These are phyloP conservation scores for Rhyacichthys aspro DNA, from an alignment of 2,797 vertebrate species.

Conservation along the genomic window DNA sequence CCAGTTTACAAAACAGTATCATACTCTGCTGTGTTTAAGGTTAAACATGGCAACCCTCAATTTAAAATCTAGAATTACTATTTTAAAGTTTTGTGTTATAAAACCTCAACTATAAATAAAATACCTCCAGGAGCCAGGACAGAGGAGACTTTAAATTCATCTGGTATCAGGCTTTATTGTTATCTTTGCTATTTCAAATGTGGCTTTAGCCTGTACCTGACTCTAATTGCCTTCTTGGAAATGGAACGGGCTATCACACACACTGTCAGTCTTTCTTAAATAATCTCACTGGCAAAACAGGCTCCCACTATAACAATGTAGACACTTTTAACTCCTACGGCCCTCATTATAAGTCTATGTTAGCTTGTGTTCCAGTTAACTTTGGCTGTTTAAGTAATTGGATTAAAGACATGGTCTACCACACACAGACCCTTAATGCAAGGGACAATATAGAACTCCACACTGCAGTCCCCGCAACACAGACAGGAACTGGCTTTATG, in stretches of 20 bases:
- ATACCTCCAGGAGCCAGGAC: slow-evolving; percentile 16
- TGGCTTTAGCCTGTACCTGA: slow-evolving; percentile 27
- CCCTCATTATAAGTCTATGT: slow-evolving; percentile 37
- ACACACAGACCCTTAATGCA: slow-evolving; percentile 41
- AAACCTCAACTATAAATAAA: slow-evolving; percentile 17
- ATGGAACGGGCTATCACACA: slow-evolving; percentile 9
- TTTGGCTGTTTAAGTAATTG: slow-evolving; percentile 54
- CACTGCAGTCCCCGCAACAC: slow-evolving; percentile 28
- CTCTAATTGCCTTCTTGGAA: slow-evolving; percentile 14
- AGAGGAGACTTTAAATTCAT: slow-evolving; percentile 19
- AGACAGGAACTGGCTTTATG: slow-evolving; percentile 39
- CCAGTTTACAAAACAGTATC: slow-evolving; percentile 60
- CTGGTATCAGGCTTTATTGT: slow-evolving; percentile 12
- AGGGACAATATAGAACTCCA: slow-evolving; percentile 31
- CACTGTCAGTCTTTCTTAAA: slow-evolving; percentile 1
- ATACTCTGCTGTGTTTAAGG: slow-evolving; percentile 45
- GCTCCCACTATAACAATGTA: neutral
- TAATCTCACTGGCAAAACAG: slow-evolving; percentile 12
- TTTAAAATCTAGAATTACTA: slow-evolving; percentile 54
- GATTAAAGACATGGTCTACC: slow-evolving; percentile 58
- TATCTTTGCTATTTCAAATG: slow-evolving; percentile 24
- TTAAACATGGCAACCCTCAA: slow-evolving; percentile 61
- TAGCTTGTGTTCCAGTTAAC: slow-evolving; percentile 28
- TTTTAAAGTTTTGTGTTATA: slow-evolving; percentile 47
- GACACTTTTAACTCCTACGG: slow-evolving; percentile 8